These are phyloP conservation scores for Pyrocoelia pectoralis DNA, from an alignment of 2,888 invertebrate genomes.

Conservation along the genomic window DNA sequence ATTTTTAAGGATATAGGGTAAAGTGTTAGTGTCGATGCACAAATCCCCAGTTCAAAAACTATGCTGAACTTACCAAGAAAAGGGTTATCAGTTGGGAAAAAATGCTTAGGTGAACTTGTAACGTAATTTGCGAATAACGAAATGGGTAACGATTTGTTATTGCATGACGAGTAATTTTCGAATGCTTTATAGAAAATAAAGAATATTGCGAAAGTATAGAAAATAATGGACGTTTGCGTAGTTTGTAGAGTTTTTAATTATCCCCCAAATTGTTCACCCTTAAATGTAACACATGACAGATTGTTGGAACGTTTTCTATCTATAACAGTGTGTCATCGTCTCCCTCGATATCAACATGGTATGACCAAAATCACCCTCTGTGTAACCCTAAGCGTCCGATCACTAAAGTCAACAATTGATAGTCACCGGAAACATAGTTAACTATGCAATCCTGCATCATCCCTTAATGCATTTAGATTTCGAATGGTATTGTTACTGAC, in stretches of 20 bases:
- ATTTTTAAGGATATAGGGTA: no score
- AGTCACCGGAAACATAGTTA: conserved; percentile 38
- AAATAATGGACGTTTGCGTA: no score
- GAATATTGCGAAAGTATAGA: no score
- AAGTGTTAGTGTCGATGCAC: no score
- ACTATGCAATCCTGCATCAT: conserved; percentile 38
- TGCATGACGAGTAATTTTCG: no score
- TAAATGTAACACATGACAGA: conserved; percentile 33
- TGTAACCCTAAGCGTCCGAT: conserved; percentile 41
- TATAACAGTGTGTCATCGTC: conserved; percentile 31
- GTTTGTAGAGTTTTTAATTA: conserved; percentile 1
- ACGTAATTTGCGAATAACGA: no score
- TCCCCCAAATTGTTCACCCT: conserved; percentile 9
- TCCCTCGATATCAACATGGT: conserved; percentile 25
- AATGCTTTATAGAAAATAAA: no score
- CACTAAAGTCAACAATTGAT: conserved; percentile 41
- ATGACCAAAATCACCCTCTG: conserved; percentile 39
- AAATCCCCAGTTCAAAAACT: no score
- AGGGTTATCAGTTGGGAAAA: no score
- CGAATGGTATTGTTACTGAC: conserved; percentile 28
- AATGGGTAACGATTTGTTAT: no score
- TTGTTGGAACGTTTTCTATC: conserved; percentile 22
- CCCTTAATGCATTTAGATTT: conserved; percentile 39
- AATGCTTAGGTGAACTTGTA: no score
- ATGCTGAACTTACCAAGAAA: no score